phyloP scores from a whole-genome alignment of 2,113 vertebrate genomes.

The Pygoscelis antarcticus region DNA sequence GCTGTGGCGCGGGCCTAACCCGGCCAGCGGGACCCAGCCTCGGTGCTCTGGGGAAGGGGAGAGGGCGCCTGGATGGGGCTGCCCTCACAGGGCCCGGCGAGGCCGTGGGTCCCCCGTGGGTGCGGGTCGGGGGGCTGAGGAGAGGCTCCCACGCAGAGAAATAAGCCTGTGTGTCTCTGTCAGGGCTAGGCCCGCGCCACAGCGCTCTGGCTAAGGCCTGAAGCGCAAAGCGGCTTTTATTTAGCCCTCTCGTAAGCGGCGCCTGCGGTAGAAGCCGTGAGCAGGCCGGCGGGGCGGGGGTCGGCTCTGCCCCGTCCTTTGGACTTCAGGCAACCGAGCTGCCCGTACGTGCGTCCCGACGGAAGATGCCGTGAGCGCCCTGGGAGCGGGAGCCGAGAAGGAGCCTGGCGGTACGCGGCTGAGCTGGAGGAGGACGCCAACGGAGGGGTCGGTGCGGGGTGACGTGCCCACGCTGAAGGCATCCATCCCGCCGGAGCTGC shows the following conservation, averaged over 20 bases:
- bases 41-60: background rate
- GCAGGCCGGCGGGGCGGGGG: accelerated
- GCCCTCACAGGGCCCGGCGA: no score
- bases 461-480: accelerated
- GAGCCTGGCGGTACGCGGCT: accelerated
- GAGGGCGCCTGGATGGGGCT: accelerated
- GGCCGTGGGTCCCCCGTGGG: background rate
- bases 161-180: no score
- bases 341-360: accelerated
- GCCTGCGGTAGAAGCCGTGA: accelerated
- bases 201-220: no score
- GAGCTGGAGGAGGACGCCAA: background rate
- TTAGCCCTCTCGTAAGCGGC: no score
- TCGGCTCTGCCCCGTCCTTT: accelerated
- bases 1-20: no score
- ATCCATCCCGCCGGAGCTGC: background rate
- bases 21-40: no score
- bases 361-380: accelerated
- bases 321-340: background rate
- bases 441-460: accelerated
- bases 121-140: no score
- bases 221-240: no score
- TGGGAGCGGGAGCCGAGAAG: background rate
- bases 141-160: no score
- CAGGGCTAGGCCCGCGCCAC: no score